Base-by-base conservation (phyloP, 1,140 invertebrate species). In the Dinoponera quadriceps region DNA sequence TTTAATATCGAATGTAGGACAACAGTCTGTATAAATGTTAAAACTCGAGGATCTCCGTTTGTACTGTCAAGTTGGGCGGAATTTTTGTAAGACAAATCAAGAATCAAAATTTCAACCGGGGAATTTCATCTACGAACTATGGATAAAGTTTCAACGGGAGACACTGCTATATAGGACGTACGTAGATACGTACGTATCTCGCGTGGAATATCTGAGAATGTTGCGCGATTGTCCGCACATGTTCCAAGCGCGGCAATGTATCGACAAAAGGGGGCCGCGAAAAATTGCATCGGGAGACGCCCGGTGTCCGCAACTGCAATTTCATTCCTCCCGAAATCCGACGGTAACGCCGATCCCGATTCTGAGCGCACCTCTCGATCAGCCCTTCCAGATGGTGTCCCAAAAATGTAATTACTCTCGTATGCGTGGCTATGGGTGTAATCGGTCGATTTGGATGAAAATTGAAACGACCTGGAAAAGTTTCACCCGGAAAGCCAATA, bases 331-430 rank as follows among this genome's bases (percentile, higher is more conserved):
- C 55, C 63, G 13, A 77, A 55, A 68, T 68, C 20, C 27, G 33
- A 18, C 4, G 27, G 60, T n/a, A 78, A 68, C 7, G 27, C 13
- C 33, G 68, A 38, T 55, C 55, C 7, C n/a, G n/a, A n/a, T 44
- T 7, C 7, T 7, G 33, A 29, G 49, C 22, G 29, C 49, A 20
- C 29, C 44, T 68, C 29, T 13, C 74, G 63, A 78, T 69, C 75
- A 57, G 49, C 33, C 33, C 44, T 78, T 55, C 49, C 75, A 78
- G 63, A 78, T 78, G 63, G 63, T 33, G 63, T 78, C 20, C 75
- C 54, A 78, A 78, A 78, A 78, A 78, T 78, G 75, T 78, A 78
- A 78, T 78, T 78, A 78, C 63, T 69, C 44, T 78, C 22, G 63
- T 78, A 69, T 55, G 49, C 75, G 33, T 29, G 44, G 60, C 73